Evolutionary conservation across 2,888 invertebrate genomes (phyloP), one percentile per base, ranked within the genome.

Genomic region (Arrhopalites spinosus): DNA sequence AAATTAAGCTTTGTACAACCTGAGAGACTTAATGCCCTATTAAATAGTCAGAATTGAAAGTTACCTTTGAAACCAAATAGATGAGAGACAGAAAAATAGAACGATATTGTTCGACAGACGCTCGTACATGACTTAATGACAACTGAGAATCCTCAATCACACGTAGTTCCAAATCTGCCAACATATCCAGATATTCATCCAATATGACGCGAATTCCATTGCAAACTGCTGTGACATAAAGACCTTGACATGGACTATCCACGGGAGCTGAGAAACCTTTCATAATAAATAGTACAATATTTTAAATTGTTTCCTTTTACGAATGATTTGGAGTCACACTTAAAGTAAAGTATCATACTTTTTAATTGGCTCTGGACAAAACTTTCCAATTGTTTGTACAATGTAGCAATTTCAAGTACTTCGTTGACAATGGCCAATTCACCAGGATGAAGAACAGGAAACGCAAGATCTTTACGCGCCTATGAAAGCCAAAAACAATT

Each of bases 361-460:
- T 61, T 25, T 29, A 71, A 27, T 43, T 76, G 69, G 2, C 75
- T 61, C 20, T 78, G 76, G 8, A 81, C 67, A 77, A 81, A 83
- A 11, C 61, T 67, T 17, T 78, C 68, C 68, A 83, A 59, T 11
- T 77, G 64, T 56, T 79, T 81, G 66, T 77, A 81, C 56, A 79
- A 61, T 0, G 80, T 75, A 1, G 80, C 83, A 36, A 83, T 78
- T 59, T 83, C 81, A 27, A 83, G 29, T 8, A 81, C 78, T 27
- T 80, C 80, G 23, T 81, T 77, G 2, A 81, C 45, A 27, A 81
- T 73, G 2, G 72, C 59, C 17, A 73, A 45, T 50, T 83, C 83
- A 0, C 81, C 79, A 2, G 79, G 73, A 77, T 83, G 83, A 20
- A 83, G 67, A 43, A 83, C 73, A 2, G 81, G 79, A 8, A 80